Percentiles rank a stretch among this genome's conserved stretches.
Conservation (phyloP, 2,797 vertebrate genomes). For the Chromobotia macracanthus region DNA sequence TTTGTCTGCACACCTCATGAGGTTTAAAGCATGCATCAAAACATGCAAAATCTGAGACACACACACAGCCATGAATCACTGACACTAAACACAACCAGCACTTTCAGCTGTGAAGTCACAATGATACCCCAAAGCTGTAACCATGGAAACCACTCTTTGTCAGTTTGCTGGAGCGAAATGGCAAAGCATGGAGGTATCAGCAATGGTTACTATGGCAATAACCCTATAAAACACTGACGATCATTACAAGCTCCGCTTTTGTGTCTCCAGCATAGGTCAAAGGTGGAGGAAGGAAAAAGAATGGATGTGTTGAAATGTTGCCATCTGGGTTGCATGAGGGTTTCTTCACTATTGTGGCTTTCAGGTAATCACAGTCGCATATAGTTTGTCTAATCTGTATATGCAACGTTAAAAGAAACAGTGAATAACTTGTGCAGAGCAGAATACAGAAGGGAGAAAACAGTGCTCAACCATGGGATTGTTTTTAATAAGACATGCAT, state of each 20-base stretch:
- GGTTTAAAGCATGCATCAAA: background rate
- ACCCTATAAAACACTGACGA: conserved; percentile 42
- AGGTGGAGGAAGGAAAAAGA: conserved; percentile 20
- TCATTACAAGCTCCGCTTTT: conserved; percentile 21
- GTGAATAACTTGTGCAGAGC: background rate
- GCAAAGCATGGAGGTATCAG: conserved; percentile 46
- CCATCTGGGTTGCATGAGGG: background rate
- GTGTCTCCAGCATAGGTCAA: conserved; percentile 29
- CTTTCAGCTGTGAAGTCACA: conserved; percentile 44
- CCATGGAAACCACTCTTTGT: conserved; percentile 64
- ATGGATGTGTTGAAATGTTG: background rate
- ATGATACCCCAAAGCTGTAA: conserved; percentile 53
- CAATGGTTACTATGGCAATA: conserved; percentile 57
- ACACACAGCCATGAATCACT: conserved; percentile 30
- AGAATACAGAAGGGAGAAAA: background rate
- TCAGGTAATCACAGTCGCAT: background rate
- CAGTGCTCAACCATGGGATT: conserved; percentile 18
- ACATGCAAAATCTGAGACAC: background rate
- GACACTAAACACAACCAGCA: conserved; percentile 34
- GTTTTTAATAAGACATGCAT: conserved; percentile 41
- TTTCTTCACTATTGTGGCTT: background rate
- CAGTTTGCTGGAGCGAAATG: conserved; percentile 48
- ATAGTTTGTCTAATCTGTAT: background rate
- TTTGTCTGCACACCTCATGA: background rate
- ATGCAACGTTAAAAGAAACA: background rate